Evolutionary conservation across 2,113 vertebrate species (phyloP).

Genomic region (Sapayoa aenigma): DNA sequence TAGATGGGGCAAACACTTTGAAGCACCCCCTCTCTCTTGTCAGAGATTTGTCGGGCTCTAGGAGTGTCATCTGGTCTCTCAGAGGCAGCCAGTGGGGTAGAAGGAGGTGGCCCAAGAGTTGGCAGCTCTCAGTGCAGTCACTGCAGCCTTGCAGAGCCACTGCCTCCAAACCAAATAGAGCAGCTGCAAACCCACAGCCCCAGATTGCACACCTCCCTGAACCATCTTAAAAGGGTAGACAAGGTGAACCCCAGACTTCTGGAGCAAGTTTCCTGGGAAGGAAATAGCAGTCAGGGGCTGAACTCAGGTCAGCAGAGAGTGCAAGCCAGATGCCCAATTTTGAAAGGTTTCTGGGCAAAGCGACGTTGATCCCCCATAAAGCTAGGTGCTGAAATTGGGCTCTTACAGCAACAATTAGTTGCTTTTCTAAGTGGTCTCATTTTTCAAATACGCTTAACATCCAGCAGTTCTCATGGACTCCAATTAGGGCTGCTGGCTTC

Average conservation of each 20-base stretch:
- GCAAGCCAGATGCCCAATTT: not conserved
- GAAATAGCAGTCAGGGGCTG: not conserved
- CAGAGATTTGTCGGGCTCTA: fast-evolving
- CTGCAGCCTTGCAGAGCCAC: not conserved
- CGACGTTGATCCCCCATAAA: not conserved
- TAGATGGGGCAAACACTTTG: not conserved
- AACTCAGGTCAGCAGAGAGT: not conserved
- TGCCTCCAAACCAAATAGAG: not conserved
- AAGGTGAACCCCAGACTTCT: fast-evolving
- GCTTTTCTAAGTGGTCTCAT: slow-evolving; percentile 54
- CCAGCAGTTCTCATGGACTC: slow-evolving; percentile 27
- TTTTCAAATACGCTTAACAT: slow-evolving; percentile 17
- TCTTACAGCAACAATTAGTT: slow-evolving; percentile 10
- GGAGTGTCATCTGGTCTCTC: fast-evolving
- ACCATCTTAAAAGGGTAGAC: fast-evolving
- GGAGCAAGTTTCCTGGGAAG: not conserved
- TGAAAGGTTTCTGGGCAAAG: not conserved
- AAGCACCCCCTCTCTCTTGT: fast-evolving
- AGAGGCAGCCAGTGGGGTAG: not conserved
- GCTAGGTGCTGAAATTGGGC: not conserved
- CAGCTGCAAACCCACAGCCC: not conserved
- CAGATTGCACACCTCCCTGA: fast-evolving
- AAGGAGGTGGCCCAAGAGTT: fast-evolving
- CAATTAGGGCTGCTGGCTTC: slow-evolving; percentile 19
- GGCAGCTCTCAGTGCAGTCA: fast-evolving